Base-by-base conservation (phyloP, 2,113 vertebrate genomes). In the Delphinapterus leucas region DNA sequence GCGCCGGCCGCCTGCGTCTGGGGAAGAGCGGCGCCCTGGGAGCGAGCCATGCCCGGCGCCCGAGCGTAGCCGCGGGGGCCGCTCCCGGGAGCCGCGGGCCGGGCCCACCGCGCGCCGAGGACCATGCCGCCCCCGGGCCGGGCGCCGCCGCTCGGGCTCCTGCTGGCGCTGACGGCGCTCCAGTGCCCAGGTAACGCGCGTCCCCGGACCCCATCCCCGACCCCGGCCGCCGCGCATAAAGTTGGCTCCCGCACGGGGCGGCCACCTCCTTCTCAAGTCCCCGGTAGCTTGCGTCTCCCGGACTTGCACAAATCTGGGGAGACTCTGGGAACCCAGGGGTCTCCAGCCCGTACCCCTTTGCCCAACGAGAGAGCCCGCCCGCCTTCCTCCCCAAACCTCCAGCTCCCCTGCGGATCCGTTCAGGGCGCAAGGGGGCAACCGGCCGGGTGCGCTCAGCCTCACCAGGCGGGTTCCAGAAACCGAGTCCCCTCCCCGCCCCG, bases 181-280 rank as follows among this genome's bases (percentile, higher is more conserved):
- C 95, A 91, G 76, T 96, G 98, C 97, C 82, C 97, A 98, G 98
- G 98, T 98, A 98, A 98, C 65, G 95, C 96, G 90, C 96, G 90
- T 58, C 76, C 93, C 79, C 84, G 38, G 70, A 3, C 94, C 82
- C 96, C 71, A 31, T 70, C 91, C 94, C 93, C 86, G 81, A 77
- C 89, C 96, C 93, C 70, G 55, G 49, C 44, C 89, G 68, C 86
- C 33, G 92, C 90, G 94, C 93, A 15, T 93, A 95, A 98, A 98
- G 94, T 98, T 98, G 97, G 73, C 94, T 95, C 28, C 74, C 7
- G 47, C 49, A 21, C 74, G 25, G 73, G 44, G 88, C 71, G 44
- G 82, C 83, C 67, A 25, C 95, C 86, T 81, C 74, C 90, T 91
- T 31, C 77, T 49, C 71, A 41, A 96, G 95, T 96, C 89, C 93